These are phyloP conservation scores for Rynchops niger DNA, from an alignment of 2,113 vertebrate genomes.

Conservation along the genomic window DNA sequence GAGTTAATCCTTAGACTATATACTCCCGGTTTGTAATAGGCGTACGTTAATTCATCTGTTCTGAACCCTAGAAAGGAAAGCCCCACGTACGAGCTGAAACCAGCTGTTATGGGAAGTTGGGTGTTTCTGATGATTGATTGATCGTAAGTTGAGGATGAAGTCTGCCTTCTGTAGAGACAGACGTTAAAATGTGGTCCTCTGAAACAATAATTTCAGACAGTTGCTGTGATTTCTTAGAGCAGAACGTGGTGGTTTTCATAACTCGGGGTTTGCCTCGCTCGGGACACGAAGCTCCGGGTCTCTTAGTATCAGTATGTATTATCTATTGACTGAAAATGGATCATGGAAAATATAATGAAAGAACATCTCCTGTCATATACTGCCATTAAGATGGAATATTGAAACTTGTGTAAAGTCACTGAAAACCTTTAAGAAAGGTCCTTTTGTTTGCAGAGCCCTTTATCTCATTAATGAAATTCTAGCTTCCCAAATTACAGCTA, in stretches of 20 bases:
- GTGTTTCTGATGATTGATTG: conserved; percentile 20
- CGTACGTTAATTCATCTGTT: conserved; percentile 45
- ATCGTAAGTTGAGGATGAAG: not conserved
- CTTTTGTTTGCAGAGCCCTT: conserved; percentile 33
- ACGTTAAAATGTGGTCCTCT: not conserved
- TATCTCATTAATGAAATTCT: conserved; percentile 50
- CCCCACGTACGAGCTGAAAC: conserved; percentile 48
- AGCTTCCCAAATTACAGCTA: conserved; percentile 39
- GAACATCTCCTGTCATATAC: not conserved
- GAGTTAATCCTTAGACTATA: conserved; percentile 67
- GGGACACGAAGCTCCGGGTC: not conserved
- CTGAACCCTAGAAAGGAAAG: conserved; percentile 32
- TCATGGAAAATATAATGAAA: not conserved
- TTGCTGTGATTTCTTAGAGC: not conserved
- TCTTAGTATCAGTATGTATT: not conserved
- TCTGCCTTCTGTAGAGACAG: not conserved
- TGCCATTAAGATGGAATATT: not conserved
- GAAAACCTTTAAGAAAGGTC: conserved; percentile 36
- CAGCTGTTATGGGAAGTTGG: conserved; percentile 2
- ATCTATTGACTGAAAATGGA: not conserved
- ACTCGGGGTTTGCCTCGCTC: not conserved
- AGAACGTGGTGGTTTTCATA: not conserved
- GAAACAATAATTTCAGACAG: not conserved
- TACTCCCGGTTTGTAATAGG: conserved; percentile 35
- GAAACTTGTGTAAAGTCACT: not conserved